phyloP scores from a whole-genome alignment of 2,113 vertebrate genomes.

The Phaethon lepturus region DNA sequence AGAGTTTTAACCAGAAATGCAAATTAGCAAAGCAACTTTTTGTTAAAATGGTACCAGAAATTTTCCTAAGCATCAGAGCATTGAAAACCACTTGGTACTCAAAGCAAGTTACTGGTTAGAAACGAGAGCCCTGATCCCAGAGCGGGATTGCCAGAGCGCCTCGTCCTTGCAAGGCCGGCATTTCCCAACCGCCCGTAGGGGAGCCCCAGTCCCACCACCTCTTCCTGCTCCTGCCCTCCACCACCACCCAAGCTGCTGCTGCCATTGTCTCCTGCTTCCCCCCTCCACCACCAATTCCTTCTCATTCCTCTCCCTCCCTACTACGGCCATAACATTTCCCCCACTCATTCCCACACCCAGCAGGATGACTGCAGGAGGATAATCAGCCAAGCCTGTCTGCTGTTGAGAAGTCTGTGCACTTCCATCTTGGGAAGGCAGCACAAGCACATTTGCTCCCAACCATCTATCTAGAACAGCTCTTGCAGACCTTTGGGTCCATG shows the following conservation, averaged over 20 bases:
- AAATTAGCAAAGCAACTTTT: not conserved
- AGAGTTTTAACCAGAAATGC: constrained; percentile 45
- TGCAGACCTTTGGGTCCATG: not conserved
- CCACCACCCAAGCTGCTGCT: not conserved
- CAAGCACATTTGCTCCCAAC: not conserved
- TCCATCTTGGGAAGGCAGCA: not conserved
- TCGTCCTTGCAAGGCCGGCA: not conserved
- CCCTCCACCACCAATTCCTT: not conserved
- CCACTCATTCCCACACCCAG: not conserved
- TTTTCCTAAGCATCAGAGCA: not conserved
- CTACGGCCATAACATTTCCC: not conserved
- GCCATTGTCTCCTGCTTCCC: not conserved
- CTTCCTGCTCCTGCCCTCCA: not conserved
- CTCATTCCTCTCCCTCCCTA: not conserved
- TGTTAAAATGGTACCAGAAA: constrained; percentile 23
- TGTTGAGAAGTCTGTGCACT: not conserved
- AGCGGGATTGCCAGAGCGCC: rapidly evolving
- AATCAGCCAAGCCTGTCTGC: not conserved
- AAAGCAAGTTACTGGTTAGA: not conserved
- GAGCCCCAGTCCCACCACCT: not conserved
- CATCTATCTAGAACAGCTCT: not conserved
- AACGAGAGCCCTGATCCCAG: not conserved
- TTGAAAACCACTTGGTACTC: rapidly evolving
- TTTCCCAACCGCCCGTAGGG: not conserved
- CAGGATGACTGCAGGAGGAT: not conserved